Conservation (phyloP, 2,797 vertebrate species). For the Myripristis jacobus region DNA sequence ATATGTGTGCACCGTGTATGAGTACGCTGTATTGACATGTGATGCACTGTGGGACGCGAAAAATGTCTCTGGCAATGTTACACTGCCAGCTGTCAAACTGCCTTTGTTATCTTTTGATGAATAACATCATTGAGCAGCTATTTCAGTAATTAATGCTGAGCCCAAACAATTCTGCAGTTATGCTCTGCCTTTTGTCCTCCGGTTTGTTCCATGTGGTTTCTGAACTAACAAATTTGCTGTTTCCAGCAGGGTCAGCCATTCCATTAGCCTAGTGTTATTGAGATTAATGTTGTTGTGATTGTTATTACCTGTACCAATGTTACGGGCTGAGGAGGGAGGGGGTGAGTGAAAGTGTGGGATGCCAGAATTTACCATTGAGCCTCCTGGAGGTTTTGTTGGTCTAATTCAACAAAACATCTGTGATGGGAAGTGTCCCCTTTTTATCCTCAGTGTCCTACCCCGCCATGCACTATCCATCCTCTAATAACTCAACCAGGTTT, state of each 20-base stretch:
- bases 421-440: conserved; percentile 15
- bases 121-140: conserved; percentile 25
- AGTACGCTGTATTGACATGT: background rate
- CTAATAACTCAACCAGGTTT: conserved; percentile 10
- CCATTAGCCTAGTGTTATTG: conserved; percentile 54
- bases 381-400: conserved; percentile 2
- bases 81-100: conserved; percentile 9
- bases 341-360: background rate
- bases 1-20: background rate
- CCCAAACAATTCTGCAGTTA: conserved; percentile 25
- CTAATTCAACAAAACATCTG: conserved; percentile 21
- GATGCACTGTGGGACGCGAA: no score
- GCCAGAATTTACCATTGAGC: conserved; percentile 3
- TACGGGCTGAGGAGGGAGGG: background rate
- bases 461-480: conserved; percentile 2
- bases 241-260: conserved; percentile 44
- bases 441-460: conserved; percentile 19
- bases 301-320: conserved; percentile 46
- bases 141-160: conserved; percentile 43
- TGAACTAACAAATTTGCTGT: conserved; percentile 56
- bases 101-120: conserved; percentile 29
- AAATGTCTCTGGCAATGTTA: background rate
- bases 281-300: conserved; percentile 68
- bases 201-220: conserved; percentile 31
- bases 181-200: conserved; percentile 30